Evolutionary conservation across 2,888 invertebrate species (phyloP).

Genomic region (Andrena chrysosceles): DNA sequence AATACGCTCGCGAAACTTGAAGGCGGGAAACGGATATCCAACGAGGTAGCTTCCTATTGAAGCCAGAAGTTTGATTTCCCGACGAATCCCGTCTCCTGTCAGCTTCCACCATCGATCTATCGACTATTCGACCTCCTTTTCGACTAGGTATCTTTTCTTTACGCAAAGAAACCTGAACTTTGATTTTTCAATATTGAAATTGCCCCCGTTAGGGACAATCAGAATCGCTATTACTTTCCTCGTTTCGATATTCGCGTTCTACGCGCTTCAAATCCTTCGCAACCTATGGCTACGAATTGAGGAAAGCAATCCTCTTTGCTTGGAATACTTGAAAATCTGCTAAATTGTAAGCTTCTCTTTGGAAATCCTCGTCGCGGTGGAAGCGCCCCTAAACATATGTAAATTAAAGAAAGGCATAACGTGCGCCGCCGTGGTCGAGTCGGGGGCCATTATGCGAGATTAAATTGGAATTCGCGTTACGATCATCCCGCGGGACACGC

Average conservation of each 20-base stretch:
- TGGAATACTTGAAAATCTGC: background rate
- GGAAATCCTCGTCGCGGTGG: background rate
- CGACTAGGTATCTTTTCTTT: background rate
- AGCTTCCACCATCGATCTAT: background rate
- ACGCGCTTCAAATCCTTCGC: too few relatives aligned
- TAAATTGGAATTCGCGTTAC: slow-evolving; percentile 51
- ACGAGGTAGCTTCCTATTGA: background rate
- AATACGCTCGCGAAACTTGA: background rate
- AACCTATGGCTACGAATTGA: background rate
- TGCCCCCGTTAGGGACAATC: background rate
- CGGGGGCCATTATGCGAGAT: slow-evolving; percentile 40
- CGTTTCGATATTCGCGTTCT: too few relatives aligned
- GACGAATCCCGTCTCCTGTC: background rate
- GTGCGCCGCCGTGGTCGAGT: slow-evolving; percentile 1
- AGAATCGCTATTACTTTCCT: background rate
- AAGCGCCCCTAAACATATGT: background rate
- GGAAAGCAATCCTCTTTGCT: background rate
- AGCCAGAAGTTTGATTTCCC: background rate
- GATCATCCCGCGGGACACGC: slow-evolving; percentile 15
- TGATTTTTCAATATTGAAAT: background rate
- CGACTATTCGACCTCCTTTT: background rate
- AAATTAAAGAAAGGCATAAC: slow-evolving; percentile 9
- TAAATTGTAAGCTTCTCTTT: background rate
- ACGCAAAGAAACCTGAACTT: background rate
- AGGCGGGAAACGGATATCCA: background rate